Evolutionary conservation across 2,888 invertebrate genomes (phyloP).

Genomic region (Megalurothrips usitatus): DNA sequence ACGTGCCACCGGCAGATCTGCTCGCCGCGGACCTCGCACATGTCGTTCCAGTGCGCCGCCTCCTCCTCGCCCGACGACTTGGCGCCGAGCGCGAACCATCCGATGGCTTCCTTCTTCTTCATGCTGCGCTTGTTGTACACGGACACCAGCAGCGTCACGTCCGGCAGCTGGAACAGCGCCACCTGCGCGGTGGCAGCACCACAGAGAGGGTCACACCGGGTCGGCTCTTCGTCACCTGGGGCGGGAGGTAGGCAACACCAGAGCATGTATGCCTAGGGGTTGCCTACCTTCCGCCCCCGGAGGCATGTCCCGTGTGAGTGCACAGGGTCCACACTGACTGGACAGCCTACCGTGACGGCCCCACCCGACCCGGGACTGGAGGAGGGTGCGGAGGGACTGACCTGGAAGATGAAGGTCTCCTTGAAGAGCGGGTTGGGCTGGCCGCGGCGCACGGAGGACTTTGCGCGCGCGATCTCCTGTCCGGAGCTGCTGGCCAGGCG

Average conservation of each 20-base stretch:
- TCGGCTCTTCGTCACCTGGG: no score
- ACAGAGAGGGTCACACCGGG: no score
- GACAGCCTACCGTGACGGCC: no score
- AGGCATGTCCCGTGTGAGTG: no score
- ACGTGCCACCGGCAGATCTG: conserved; percentile 94
- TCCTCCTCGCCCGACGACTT: conserved; percentile 91
- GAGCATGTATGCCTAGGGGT: no score
- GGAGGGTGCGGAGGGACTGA: conserved; percentile 47
- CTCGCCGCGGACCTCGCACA: conserved; percentile 78
- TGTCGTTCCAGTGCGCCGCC: conserved; percentile 87
- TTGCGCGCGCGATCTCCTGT: conserved; percentile 87
- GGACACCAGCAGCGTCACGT: conserved; percentile 90
- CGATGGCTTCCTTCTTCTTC: conserved; percentile 93
- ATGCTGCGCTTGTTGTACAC: conserved; percentile 89
- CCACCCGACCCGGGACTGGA: no score
- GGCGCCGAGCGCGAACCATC: conserved; percentile 91
- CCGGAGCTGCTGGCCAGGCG: conserved; percentile 88
- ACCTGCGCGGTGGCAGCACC: conserved; percentile 55
- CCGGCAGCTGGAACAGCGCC: conserved; percentile 88
- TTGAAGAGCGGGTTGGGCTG: conserved; percentile 95
- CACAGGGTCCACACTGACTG: no score
- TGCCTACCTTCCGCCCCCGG: no score
- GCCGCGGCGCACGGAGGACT: conserved; percentile 85
- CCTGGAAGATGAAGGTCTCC: conserved; percentile 94
- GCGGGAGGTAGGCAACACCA: no score